These are phyloP conservation scores for Cantharis lateralis DNA, from an alignment of 2,888 invertebrate species.

Conservation along the genomic window DNA sequence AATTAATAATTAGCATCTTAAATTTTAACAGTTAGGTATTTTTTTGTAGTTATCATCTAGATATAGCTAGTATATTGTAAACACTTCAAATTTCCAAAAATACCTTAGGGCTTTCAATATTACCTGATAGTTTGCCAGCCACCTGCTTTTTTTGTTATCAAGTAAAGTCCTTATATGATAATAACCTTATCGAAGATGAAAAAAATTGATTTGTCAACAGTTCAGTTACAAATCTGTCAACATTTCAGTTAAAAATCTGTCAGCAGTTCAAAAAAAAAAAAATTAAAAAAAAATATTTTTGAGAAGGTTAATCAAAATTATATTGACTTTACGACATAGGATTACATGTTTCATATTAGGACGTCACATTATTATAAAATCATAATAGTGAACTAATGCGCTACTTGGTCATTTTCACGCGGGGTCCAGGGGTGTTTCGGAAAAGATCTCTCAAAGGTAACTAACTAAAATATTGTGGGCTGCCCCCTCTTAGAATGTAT, in stretches of 20 bases:
- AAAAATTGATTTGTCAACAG: background rate
- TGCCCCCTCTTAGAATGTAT: conserved; percentile 58
- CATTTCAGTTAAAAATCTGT: too few species aligned
- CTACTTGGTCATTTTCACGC: conserved; percentile 60
- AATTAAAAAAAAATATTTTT: too few species aligned
- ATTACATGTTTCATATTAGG: conserved; percentile 13
- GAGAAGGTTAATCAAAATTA: background rate
- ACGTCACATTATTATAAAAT: conserved; percentile 20
- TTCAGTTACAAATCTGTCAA: too few species aligned
- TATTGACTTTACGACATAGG: conserved; percentile 36
- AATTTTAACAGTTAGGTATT: background rate
- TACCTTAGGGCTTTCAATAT: background rate
- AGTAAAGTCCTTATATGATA: conserved; percentile 17
- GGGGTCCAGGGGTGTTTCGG: conserved; percentile 88
- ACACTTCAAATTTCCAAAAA: background rate
- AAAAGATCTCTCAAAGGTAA: conserved; percentile 96
- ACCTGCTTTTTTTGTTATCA: conserved; percentile 47
- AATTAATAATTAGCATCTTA: too few species aligned
- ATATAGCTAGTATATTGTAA: background rate
- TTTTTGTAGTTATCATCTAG: background rate
- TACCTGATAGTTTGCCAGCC: conserved; percentile 53
- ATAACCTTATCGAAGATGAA: background rate
- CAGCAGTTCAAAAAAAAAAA: too few species aligned
- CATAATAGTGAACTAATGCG: conserved; percentile 50
- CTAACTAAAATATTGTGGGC: conserved; percentile 61